These are phyloP conservation scores for Chlorodrepanis virens DNA, from an alignment of 2,113 vertebrate species.

Conservation along the genomic window DNA sequence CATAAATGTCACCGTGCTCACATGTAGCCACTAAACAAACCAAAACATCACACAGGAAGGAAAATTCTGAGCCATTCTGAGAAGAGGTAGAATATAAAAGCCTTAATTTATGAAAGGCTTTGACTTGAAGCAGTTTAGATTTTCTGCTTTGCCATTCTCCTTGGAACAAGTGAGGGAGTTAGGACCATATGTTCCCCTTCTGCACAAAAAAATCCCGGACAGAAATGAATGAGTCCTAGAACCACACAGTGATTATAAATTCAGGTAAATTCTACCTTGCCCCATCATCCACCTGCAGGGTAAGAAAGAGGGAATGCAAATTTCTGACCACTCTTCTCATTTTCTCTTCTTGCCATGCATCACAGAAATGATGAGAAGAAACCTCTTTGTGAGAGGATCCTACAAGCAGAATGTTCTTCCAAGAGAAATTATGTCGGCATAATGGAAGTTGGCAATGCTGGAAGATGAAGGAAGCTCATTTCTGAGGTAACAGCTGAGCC, in stretches of 20 bases:
- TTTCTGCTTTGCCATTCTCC: conserved; percentile 36
- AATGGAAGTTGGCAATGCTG: background rate
- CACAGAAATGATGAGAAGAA: background rate
- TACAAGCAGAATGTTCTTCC: background rate
- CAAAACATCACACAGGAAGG: background rate
- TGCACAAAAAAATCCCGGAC: background rate
- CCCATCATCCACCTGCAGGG: background rate
- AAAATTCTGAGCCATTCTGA: background rate
- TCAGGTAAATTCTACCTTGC: background rate
- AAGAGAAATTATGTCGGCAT: background rate
- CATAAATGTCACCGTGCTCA: conserved; percentile 71
- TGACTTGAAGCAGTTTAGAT: conserved; percentile 31
- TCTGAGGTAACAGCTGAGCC: background rate
- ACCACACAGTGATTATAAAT: background rate
- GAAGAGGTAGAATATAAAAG: conserved; percentile 14
- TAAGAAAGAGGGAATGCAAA: background rate
- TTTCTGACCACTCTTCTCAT: background rate
- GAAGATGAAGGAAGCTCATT: background rate
- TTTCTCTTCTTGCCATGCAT: background rate
- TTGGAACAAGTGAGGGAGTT: background rate
- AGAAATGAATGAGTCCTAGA: conserved; percentile 10
- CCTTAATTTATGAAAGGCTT: conserved; percentile 28
- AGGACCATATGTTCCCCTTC: conserved; percentile 16
- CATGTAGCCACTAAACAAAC: conserved; percentile 56
- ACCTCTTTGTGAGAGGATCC: background rate